Conservation (phyloP, 2,113 vertebrate species). For the Chinchilla lanigera region DNA sequence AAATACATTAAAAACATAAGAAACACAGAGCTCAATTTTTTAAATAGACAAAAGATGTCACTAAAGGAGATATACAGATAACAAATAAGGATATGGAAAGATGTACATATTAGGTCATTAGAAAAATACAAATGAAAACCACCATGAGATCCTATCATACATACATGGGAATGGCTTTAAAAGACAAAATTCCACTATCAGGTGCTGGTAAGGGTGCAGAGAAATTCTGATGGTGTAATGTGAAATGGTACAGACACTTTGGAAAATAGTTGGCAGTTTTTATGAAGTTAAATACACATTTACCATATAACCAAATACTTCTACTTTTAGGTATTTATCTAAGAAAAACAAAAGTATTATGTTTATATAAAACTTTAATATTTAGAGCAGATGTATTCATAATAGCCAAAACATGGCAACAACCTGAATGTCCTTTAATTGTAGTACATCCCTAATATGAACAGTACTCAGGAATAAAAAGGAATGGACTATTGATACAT, state of each 20-base stretch:
- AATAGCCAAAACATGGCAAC: background rate
- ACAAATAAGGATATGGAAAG: background rate
- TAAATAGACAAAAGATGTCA: background rate
- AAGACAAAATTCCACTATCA: background rate
- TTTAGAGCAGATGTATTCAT: background rate
- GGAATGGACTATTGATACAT: background rate
- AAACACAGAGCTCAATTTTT: background rate
- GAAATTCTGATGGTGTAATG: background rate
- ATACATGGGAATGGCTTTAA: background rate
- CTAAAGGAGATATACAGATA: background rate
- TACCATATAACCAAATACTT: background rate
- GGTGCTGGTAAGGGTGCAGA: background rate
- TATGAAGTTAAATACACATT: background rate
- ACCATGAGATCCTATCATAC: background rate
- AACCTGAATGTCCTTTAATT: background rate
- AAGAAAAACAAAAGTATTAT: background rate
- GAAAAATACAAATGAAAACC: slow-evolving; percentile 3
- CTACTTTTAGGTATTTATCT: background rate
- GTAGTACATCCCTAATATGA: background rate
- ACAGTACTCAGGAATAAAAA: background rate
- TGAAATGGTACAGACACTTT: background rate
- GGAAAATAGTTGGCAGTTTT: background rate
- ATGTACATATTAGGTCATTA: background rate
- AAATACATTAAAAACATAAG: background rate
- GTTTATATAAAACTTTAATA: slow-evolving; percentile 2